Base-by-base conservation (phyloP, 2,113 vertebrate species). In the Callorhinus ursinus region DNA sequence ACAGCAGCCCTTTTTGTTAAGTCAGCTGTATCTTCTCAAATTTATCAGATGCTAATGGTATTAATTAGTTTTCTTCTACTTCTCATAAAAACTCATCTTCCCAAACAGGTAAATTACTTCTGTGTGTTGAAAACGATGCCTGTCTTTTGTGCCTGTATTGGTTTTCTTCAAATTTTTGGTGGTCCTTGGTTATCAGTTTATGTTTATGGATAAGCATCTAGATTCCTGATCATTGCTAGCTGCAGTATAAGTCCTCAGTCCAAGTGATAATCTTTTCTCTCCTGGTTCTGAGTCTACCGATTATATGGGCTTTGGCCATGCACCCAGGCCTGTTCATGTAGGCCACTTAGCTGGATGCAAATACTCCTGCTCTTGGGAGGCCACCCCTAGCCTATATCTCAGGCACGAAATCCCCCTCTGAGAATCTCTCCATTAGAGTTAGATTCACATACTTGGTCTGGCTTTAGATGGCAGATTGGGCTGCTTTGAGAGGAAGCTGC, bases 61-160 rank as follows among this genome's bases (percentile, higher is more conserved):
- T 49, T 83, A 71, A 33, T 96, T 77, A 53, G 9, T 74, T 81
- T 95, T 91, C 10, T 82, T 79, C 71, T 92, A 49, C 72, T 69
- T 61, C 21, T 71, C 16, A 67, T 59, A 57, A 67, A 72, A 82
- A 93, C 28, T 93, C 59, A 71, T 8, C 51, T 65, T 86, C 31
- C 39, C 3, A 61, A 82, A 76, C 39, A 10, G 24, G 14, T 91
- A 42, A 72, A 59, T 28, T 57, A 24, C 51, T 71, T 86, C 59
- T 77, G 33, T 61, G 51, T 87, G 53, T 84, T 94, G 57, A 88
- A 31, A 72, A 61, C 11, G 19, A 67, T 51, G 2, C 28, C 49
- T 84, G 5, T 89, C 26, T 81, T 51, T 39, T 18, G 18, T 84
- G 63, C 80, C 49, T 59, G 2, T 53, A 16, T 15, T 81, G 39